phyloP scores from a whole-genome alignment of 2,888 invertebrate genomes.

The Bombylius major region DNA sequence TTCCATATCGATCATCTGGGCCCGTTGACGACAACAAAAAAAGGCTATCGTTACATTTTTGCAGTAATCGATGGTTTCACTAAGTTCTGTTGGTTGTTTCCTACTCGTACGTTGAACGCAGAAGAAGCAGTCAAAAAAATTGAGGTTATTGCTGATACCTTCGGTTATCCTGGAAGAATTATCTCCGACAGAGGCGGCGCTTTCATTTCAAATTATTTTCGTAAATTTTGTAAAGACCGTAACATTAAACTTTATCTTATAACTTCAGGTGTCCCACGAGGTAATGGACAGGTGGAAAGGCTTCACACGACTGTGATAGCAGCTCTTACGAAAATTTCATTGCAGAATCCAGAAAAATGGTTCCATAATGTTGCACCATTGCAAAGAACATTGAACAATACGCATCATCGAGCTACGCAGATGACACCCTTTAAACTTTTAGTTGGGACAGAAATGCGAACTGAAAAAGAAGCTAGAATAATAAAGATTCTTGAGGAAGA shows the following conservation, averaged over 20 bases:
- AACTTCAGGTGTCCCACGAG: constrained; percentile 9
- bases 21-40: constrained; percentile 18
- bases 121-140: constrained; percentile 12
- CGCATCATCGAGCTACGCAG: constrained; percentile 13
- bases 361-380: constrained; percentile 16
- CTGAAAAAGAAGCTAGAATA: constrained; percentile 14
- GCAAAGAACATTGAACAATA: constrained; percentile 16
- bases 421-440: constrained; percentile 18
- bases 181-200: constrained; percentile 11
- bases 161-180: constrained; percentile 10
- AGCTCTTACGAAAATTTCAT: constrained; percentile 8
- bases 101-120: constrained; percentile 8
- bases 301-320: constrained; percentile 10
- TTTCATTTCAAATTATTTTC: constrained; percentile 9
- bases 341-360: constrained; percentile 19
- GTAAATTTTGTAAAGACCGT: constrained; percentile 8
- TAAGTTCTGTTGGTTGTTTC: constrained; percentile 18
- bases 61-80: constrained; percentile 25
- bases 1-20: constrained; percentile 28
- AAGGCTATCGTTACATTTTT: constrained; percentile 23
- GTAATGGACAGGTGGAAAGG: constrained; percentile 14
- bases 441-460: constrained; percentile 11
- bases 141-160: constrained; percentile 8
- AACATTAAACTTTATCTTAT: constrained; percentile 6
- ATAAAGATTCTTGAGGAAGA: neutral